These are phyloP conservation scores for Phoeniculus purpureus DNA, from an alignment of 2,797 vertebrate species.

Conservation along the genomic window DNA sequence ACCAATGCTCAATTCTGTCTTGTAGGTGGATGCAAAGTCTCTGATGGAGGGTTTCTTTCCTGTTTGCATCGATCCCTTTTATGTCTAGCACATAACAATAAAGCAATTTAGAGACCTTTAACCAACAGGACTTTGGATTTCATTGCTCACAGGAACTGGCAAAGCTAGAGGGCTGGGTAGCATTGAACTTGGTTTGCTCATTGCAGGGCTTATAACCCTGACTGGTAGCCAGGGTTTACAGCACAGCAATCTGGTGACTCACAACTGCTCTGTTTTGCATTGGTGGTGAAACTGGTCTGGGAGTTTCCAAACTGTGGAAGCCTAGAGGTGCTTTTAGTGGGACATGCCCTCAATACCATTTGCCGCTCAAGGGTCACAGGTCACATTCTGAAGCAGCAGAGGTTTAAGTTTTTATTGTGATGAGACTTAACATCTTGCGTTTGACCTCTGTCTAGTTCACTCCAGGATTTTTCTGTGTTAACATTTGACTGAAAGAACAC, in stretches of 20 bases:
- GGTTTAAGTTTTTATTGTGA: conserved; percentile 40
- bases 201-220: background rate
- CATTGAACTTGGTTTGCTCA: conserved; percentile 31
- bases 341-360: background rate
- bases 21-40: background rate
- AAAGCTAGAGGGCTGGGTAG: background rate
- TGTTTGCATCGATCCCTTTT: background rate
- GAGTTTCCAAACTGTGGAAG: conserved; percentile 42
- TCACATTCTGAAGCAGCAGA: conserved; percentile 42
- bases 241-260: conserved; percentile 1
- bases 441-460: conserved; percentile 21
- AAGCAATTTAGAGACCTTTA: conserved; percentile 25
- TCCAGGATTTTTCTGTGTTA: background rate
- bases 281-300: background rate
- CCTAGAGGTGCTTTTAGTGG: conserved; percentile 29
- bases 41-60: background rate
- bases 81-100: background rate
- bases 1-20: background rate
- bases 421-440: background rate
- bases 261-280: background rate
- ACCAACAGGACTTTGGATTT: conserved; percentile 18
- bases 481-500: conserved; percentile 4
- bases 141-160: conserved; percentile 17
- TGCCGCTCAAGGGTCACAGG: conserved; percentile 26
- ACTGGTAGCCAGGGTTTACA: background rate